Evolutionary conservation across 2,113 vertebrate genomes (phyloP), one percentile per base, ranked within the genome.

Genomic region (Grallaria varia): DNA sequence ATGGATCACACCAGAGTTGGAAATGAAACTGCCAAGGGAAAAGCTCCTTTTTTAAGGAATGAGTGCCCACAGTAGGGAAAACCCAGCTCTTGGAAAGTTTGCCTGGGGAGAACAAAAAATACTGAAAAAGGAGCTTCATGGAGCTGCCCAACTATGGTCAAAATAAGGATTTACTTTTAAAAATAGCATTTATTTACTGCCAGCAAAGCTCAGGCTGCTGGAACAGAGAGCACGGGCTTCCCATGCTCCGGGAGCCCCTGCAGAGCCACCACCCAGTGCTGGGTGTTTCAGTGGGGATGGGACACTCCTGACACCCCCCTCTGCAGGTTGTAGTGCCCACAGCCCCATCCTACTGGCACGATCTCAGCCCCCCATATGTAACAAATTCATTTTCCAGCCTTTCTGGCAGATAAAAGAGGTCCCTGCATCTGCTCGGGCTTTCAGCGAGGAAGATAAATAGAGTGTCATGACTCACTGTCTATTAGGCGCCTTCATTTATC

Each of bases 371-470:
- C 87, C 17, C 3, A 4, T 10, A 60, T 0, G 5, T 31, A 71
- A 94, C n/a, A 82, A 82, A 87, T 47, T 68, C 82, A 66, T 88
- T 91, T 87, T 30, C 76, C 55, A 84, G 2, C 4, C 1, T 72
- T 95, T 81, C 91, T 76, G 88, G 89, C 60, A 69, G 60, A 95
- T 90, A 59, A 62, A 91, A 88, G 82, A 79, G 93, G 79, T 40
- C 49, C 82, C 93, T n/a, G 75, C 84, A 85, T 55, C 80, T 68
- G 86, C 89, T 81, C 88, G 47, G 84, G 40, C 84, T 86, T 81
- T 83, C 87, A 68, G 86, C 62, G 22, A 22, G 93, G 81, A 71
- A 92, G 86, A 95, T 45, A 84, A 95, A 80, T 73, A 64, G 58
- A 82, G 91, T 35, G 63, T 28, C 82, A 47, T 82, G 87, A 66